A percentile compares a stretch with the other conserved stretches of the same genome.
Evolutionary conservation across 2,888 invertebrate species (phyloP).

Genomic region (Abrostola tripartita): DNA sequence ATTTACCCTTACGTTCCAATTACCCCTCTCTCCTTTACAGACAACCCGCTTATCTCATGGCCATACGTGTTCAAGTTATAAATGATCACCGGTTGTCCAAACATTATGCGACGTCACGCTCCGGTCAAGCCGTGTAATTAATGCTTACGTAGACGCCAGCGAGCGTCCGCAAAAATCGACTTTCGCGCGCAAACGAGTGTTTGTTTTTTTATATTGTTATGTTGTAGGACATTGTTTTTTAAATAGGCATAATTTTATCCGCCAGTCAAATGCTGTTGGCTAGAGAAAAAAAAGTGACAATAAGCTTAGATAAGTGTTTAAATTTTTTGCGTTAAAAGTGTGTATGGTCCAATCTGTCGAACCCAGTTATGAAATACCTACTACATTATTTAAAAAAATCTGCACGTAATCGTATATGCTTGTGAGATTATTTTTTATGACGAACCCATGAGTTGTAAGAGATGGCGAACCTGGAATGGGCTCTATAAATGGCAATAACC

Average conservation of each 20-base stretch:
- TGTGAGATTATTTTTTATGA: too few species aligned
- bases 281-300: too few species aligned
- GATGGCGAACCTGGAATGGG: too few species aligned
- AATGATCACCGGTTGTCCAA: conserved; percentile 72
- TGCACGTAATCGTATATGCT: too few species aligned
- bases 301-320: too few species aligned
- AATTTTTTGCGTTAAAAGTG: too few species aligned
- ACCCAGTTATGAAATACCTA: too few species aligned
- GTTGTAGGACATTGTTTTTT: neutral
- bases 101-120: conserved; percentile 78
- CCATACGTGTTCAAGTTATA: conserved; percentile 68
- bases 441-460: too few species aligned
- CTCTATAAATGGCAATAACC: too few species aligned
- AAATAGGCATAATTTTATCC: neutral
- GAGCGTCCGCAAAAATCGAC: conserved; percentile 71
- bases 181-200: conserved; percentile 54
- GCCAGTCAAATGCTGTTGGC: too few species aligned
- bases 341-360: too few species aligned
- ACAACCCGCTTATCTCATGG: conserved; percentile 53
- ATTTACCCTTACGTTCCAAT: neutral
- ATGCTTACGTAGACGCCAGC: conserved; percentile 72
- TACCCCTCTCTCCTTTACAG: conserved; percentile 5
- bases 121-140: conserved; percentile 78
- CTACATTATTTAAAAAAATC: too few species aligned
- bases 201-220: conserved; percentile 21